A percentile compares a stretch with the other conserved stretches of the same genome.
These are phyloP conservation scores for Xenus cinereus DNA, from an alignment of 2,113 vertebrate genomes.

Conservation along the genomic window DNA sequence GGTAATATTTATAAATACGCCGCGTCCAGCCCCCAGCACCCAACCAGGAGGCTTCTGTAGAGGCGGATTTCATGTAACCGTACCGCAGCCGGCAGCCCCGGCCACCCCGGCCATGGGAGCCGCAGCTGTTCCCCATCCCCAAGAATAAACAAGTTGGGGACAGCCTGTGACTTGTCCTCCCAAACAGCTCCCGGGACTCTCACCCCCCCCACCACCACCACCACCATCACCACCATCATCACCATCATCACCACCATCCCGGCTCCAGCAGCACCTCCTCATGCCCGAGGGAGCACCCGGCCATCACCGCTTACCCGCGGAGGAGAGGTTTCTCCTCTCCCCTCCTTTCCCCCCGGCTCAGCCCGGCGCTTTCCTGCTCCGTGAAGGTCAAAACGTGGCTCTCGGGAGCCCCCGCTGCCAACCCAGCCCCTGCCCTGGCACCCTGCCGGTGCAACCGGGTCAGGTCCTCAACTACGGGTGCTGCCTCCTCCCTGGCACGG, in stretches of 20 bases:
- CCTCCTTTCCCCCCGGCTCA: not conserved
- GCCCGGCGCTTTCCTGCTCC: not conserved
- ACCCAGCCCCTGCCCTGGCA: slow-evolving; percentile 35
- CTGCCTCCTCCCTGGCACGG: not conserved
- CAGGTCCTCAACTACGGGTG: not conserved
- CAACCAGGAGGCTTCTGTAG: not conserved
- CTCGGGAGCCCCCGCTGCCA: not conserved
- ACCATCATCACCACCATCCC: not conserved
- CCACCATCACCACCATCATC: too few species aligned
- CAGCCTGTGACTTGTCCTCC: slow-evolving; percentile 56
- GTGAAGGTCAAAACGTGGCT: slow-evolving; percentile 22
- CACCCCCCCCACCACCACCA: not conserved
- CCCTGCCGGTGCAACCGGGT: not conserved
- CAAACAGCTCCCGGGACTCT: not conserved
- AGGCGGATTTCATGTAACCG: not conserved
- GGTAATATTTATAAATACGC: slow-evolving; percentile 50
- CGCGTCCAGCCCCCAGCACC: not conserved
- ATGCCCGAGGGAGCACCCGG: not conserved
- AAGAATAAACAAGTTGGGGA: slow-evolving; percentile 58
- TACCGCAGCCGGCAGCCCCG: not conserved
- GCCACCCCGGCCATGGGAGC: not conserved
- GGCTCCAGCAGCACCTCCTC: not conserved
- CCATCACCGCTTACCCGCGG: not conserved
- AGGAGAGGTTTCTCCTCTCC: not conserved
- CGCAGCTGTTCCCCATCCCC: slow-evolving; percentile 61